These are phyloP conservation scores for Lepidostoma basale DNA, from an alignment of 1,140 invertebrate species.

Conservation along the genomic window DNA sequence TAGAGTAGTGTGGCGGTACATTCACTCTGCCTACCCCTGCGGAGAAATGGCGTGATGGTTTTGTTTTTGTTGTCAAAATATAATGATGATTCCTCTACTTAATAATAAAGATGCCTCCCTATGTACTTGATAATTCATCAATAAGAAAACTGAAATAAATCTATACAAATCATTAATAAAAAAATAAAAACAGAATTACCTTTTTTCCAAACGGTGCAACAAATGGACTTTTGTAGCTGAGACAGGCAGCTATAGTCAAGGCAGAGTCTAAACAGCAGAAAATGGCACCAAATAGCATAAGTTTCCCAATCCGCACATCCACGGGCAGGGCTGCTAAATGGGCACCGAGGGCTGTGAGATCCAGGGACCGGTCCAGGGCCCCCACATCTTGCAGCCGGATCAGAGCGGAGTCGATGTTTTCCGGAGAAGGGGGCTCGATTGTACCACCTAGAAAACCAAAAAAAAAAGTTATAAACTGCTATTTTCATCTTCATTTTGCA, in stretches of 20 bases:
- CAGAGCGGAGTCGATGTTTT: slow-evolving; percentile 80
- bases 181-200: slow-evolving; percentile 43
- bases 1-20: too few species aligned
- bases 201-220: slow-evolving; percentile 76
- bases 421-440: slow-evolving; percentile 81
- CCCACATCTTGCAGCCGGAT: slow-evolving; percentile 81
- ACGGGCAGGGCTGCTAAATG: slow-evolving; percentile 89
- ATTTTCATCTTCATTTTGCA: too few species aligned
- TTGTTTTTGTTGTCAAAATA: too few species aligned
- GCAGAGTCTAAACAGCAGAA: slow-evolving; percentile 94
- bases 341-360: slow-evolving; percentile 86
- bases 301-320: slow-evolving; percentile 87
- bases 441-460: slow-evolving; percentile 58
- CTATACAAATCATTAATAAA: background rate
- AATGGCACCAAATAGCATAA: slow-evolving; percentile 89
- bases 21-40: too few species aligned
- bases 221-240: slow-evolving; percentile 87
- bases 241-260: slow-evolving; percentile 87
- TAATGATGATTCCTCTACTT: too few species aligned
- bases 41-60: too few species aligned
- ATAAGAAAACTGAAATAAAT: background rate
- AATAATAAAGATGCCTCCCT: background rate
- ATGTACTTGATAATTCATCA: background rate
- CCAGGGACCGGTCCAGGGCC: slow-evolving; percentile 78
- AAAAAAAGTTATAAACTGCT: too few species aligned